phyloP scores from a whole-genome alignment of 2,888 invertebrate genomes.

The Ormyrus labotus region DNA sequence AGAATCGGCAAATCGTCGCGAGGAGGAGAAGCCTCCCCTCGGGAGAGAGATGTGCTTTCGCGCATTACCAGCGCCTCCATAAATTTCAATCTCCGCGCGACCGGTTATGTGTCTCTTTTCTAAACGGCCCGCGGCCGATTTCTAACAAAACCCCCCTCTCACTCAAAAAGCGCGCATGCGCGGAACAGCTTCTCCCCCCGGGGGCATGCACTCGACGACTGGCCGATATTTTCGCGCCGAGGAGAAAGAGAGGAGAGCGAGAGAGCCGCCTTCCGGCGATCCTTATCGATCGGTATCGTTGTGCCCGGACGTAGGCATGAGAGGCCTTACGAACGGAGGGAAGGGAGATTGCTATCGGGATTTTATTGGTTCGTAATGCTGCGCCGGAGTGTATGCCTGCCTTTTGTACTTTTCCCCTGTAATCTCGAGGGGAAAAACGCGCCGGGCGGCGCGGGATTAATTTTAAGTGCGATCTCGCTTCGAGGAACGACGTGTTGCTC shows the following conservation, averaged over 20 bases:
- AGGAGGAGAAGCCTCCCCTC: background rate
- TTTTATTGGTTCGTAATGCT: too few species aligned
- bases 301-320: background rate
- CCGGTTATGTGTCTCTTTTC: constrained; percentile 41
- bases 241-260: background rate
- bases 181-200: constrained; percentile 36
- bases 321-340: too few species aligned
- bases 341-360: too few species aligned
- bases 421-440: too few species aligned
- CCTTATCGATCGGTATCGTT: constrained; percentile 11
- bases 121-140: constrained; percentile 48
- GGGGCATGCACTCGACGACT: constrained; percentile 14
- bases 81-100: constrained; percentile 46
- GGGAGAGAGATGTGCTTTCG: background rate
- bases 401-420: too few species aligned
- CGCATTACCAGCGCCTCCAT: constrained; percentile 22
- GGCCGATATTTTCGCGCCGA: constrained; percentile 20
- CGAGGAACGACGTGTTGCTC: too few species aligned
- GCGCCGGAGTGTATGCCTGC: too few species aligned
- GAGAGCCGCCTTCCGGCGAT: constrained; percentile 6
- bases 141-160: constrained; percentile 49
- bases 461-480: too few species aligned
- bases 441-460: too few species aligned
- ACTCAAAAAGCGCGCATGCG: constrained; percentile 41
- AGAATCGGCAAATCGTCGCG: constrained; percentile 32